Evolutionary conservation across 2,888 invertebrate genomes (phyloP).

Genomic region (Heliconius ethilla): DNA sequence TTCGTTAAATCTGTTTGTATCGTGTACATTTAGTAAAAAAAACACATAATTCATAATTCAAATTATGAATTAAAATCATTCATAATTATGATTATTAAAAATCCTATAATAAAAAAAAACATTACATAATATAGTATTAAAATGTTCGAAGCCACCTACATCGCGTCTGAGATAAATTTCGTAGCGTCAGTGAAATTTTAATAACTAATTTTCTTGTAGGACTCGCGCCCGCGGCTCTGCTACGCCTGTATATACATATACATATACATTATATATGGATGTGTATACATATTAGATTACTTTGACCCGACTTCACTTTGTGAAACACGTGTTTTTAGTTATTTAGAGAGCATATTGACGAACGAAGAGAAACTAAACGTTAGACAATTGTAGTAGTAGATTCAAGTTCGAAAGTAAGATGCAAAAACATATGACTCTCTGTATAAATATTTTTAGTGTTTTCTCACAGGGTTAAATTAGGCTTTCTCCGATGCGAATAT

Average conservation of each 20-base stretch:
- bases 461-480: neutral
- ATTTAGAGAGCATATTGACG: neutral
- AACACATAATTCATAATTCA: too few relatives aligned
- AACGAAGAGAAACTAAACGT: neutral
- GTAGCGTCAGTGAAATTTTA: slow-evolving; percentile 82
- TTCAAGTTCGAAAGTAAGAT: neutral
- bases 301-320: slow-evolving; percentile 22
- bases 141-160: slow-evolving; percentile 46
- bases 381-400: neutral
- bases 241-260: slow-evolving; percentile 23
- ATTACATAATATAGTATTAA: slow-evolving; percentile 61
- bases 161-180: slow-evolving; percentile 77
- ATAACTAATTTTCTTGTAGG: slow-evolving; percentile 83
- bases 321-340: neutral
- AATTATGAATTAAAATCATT: too few relatives aligned
- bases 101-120: neutral
- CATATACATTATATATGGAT: slow-evolving; percentile 9
- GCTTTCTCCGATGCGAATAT: neutral
- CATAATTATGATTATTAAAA: too few relatives aligned
- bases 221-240: slow-evolving; percentile 58
- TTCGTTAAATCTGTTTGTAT: too few relatives aligned
- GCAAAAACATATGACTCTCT: neutral
- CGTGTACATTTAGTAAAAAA: too few relatives aligned
- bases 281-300: slow-evolving; percentile 31
- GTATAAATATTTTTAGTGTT: too few relatives aligned